Evolutionary conservation across 2,797 vertebrate species (phyloP).

Genomic region (Phoeniculus purpureus): DNA sequence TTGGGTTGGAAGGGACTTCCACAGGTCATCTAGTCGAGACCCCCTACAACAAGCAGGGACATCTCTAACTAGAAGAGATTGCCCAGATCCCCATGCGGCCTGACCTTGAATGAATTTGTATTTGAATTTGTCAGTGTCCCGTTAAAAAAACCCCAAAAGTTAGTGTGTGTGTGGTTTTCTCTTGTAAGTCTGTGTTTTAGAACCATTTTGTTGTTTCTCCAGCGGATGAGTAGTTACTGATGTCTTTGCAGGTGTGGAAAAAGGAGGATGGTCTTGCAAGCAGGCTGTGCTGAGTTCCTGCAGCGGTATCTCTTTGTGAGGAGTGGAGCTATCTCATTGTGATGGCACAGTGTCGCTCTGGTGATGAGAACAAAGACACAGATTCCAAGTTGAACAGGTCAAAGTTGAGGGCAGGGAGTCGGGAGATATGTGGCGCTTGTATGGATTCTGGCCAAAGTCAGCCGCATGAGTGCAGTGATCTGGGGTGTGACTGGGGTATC

Average conservation of each 20-base stretch:
- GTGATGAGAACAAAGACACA: slow-evolving; percentile 22
- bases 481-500: slow-evolving; percentile 51
- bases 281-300: not conserved
- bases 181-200: not conserved
- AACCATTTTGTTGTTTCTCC: not conserved
- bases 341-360: not conserved
- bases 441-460: slow-evolving; percentile 52
- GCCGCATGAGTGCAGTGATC: slow-evolving; percentile 48
- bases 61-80: no score
- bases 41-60: no score
- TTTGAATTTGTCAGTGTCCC: not conserved
- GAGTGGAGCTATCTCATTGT: not conserved
- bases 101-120: no score
- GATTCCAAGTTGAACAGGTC: not conserved
- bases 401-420: slow-evolving; percentile 19
- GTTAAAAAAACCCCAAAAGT: not conserved
- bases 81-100: no score
- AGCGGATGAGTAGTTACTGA: not conserved
- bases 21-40: no score
- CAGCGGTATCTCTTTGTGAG: not conserved
- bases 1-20: no score
- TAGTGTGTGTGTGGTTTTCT: no score
- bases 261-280: not conserved
- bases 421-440: slow-evolving; percentile 36
- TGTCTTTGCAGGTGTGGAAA: not conserved